A percentile compares a stretch with the other conserved stretches of the same genome.
phyloP scores from a whole-genome alignment of 2,888 invertebrate species.

The Sinhomidia bicolor region DNA sequence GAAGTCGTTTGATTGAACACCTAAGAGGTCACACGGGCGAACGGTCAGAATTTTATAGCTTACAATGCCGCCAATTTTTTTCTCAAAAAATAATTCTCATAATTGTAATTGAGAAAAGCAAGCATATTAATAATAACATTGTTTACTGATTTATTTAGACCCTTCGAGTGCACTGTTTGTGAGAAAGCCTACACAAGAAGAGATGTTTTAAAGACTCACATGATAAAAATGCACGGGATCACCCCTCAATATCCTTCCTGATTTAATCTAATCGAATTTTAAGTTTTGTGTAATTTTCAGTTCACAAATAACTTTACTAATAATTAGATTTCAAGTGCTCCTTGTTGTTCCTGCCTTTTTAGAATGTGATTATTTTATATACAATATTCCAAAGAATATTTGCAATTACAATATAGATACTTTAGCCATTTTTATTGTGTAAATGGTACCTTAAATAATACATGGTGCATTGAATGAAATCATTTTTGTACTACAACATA shows the following conservation, averaged over 20 bases:
- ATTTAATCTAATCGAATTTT: neutral
- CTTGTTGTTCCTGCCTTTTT: neutral
- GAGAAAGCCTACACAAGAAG: conserved; percentile 61
- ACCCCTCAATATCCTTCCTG: neutral
- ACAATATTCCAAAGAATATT: no score
- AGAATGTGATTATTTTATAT: no score
- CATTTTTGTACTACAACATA: no score
- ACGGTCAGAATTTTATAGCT: neutral
- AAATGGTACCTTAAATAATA: no score
- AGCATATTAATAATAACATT: neutral
- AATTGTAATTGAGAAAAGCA: no score
- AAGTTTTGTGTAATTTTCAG: neutral
- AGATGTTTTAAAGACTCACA: conserved; percentile 61
- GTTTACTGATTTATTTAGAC: conserved; percentile 32
- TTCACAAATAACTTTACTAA: neutral
- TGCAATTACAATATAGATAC: no score
- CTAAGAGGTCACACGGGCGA: conserved; percentile 41
- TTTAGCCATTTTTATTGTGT: no score
- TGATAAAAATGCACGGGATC: conserved; percentile 63
- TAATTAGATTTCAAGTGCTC: neutral
- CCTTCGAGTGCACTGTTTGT: conserved; percentile 54
- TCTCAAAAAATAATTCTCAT: no score
- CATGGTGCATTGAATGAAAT: no score
- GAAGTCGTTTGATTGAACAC: conserved; percentile 61
- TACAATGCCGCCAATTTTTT: no score